Base-by-base conservation (phyloP, 1,140 invertebrate genomes). In the Pogonognathellus flavescens region DNA sequence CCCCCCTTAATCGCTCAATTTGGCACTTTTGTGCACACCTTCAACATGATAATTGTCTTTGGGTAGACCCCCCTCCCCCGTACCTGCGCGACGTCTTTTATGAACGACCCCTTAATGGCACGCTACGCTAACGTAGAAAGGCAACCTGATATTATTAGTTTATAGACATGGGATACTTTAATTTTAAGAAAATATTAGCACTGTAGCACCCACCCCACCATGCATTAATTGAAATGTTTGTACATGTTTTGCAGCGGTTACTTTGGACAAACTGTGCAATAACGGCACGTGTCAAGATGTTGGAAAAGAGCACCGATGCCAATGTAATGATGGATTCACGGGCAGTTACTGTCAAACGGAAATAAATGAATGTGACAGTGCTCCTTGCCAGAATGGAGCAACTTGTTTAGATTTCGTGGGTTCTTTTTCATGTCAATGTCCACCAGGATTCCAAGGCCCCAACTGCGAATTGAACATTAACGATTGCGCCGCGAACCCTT, bases 401-500 rank as follows among this genome's bases (percentile, higher is more conserved):
- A 93, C 94, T 0, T 98, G 96, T 90, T 94, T 94, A 85, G 96
- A 98, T 89, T 91, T 96, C 16, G 94, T 97, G 0, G 96, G 95
- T 0, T 94, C 94, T 0, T 98, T 97, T 90, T 93, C 95, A 82
- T 99, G 97, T 88, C 93, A 93, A 22, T 99, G 97, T 89, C 93
- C 94, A 0, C 94, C 95, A 88, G 97, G 97, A 0, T 98, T 97
- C 90, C 96, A 98, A 91, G 98, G 98, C 0, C 95, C 95, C 88
- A 97, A 98, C 89, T 99, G 98, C 90, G 97, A 98, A 89, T 91
- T 95, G 0, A 97, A 99, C 89, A 95, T 98, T 0, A 96, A 98
- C 88, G 97, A 98, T 88, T 98, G 97, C 89, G 93, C 93, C 1
- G 94, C 95, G 0, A 97, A 97, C 91, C 96, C 96, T 0, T 84